Evolutionary conservation across 2,797 vertebrate species (phyloP).

Genomic region (Borostomias antarcticus): DNA sequence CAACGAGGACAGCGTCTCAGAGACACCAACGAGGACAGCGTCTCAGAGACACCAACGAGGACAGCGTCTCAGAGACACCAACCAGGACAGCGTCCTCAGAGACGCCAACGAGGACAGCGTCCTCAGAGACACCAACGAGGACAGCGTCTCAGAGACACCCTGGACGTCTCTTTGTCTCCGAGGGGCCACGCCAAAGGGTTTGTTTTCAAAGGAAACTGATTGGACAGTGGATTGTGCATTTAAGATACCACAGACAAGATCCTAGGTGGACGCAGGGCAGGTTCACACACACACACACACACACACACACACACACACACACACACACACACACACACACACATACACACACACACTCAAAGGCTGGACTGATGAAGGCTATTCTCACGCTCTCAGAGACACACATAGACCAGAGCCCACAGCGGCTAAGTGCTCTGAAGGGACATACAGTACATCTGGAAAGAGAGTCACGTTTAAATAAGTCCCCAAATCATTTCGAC

Average conservation of each 20-base stretch:
- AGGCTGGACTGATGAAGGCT: conserved; percentile 26
- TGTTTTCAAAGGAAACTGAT: conserved; percentile 1
- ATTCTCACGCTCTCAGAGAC: not conserved
- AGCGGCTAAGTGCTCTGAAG: conserved; percentile 15
- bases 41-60: too few species aligned
- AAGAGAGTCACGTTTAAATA: conserved; percentile 5
- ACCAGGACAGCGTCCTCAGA: too few species aligned
- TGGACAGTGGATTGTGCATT: not conserved
- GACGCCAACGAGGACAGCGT: too few species aligned
- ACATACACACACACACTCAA: conserved; percentile 9
- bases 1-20: too few species aligned
- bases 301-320: conserved; percentile 16
- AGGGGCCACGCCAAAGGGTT: not conserved
- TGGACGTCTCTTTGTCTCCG: not conserved
- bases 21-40: too few species aligned
- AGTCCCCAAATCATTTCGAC: not conserved
- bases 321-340: conserved; percentile 15
- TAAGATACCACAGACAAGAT: not conserved
- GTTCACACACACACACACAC: conserved; percentile 3
- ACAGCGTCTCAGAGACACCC: too few species aligned
- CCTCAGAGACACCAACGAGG: too few species aligned
- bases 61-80: too few species aligned
- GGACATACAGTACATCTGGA: not conserved
- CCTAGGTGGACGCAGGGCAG: not conserved
- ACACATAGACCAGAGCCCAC: not conserved